These are phyloP conservation scores for Drosophila imparisetae DNA, from an alignment of 2,888 invertebrate genomes.

Conservation along the genomic window DNA sequence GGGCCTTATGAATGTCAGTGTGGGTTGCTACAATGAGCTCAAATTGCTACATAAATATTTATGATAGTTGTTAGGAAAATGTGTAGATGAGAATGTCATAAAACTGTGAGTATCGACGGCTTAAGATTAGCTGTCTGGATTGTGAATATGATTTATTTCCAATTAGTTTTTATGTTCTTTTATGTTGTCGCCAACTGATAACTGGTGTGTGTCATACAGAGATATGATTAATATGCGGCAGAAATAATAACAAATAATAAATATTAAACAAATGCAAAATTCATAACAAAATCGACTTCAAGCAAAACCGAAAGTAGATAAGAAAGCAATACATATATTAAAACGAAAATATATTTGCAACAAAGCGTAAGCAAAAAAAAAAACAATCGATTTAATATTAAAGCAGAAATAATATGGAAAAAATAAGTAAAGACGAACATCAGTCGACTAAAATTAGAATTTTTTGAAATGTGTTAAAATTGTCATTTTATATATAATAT, in stretches of 20 bases:
- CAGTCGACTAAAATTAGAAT: neutral
- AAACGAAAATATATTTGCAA: neutral
- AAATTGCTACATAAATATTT: slow-evolving; percentile 70
- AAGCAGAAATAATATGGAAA: neutral
- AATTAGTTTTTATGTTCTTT: slow-evolving; percentile 46
- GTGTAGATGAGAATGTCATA: neutral
- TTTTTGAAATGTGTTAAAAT: neutral
- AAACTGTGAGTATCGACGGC: slow-evolving; percentile 24
- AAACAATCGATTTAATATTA: neutral
- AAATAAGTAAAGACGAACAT: neutral
- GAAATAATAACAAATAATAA: neutral
- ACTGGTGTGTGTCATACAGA: neutral
- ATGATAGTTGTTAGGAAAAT: slow-evolving; percentile 32
- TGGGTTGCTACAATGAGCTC: slow-evolving; percentile 46
- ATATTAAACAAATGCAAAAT: neutral
- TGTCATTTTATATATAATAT: neutral
- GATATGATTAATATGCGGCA: neutral
- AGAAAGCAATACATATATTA: neutral
- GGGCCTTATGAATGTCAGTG: slow-evolving; percentile 4
- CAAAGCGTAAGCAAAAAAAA: neutral
- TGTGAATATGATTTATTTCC: slow-evolving; percentile 41
- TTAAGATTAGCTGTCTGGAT: slow-evolving; percentile 34
- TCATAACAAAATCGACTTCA: neutral
- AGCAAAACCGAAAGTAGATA: neutral
- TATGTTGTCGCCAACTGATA: slow-evolving; percentile 1